Conservation (phyloP, 2,888 invertebrate genomes). For the Antheraea assamensis region DNA sequence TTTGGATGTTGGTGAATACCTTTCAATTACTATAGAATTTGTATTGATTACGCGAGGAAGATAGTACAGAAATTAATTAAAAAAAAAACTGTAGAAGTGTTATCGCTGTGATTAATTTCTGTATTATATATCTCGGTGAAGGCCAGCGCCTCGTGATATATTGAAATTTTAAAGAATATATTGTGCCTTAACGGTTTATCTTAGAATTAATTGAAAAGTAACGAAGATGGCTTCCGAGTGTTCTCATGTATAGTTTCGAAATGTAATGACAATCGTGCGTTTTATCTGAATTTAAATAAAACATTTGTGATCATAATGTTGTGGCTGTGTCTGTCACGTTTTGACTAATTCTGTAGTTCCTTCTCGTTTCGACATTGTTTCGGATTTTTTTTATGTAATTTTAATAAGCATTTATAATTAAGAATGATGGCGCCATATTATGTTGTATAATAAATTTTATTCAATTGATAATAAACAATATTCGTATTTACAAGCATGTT, state of each 20-base stretch:
- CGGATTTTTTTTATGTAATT: conserved; percentile 28
- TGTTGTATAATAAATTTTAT: conserved; percentile 32
- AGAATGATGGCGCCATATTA: conserved; percentile 39
- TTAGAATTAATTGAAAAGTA: neutral
- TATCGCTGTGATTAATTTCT: neutral
- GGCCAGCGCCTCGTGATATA: neutral
- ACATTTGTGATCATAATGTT: neutral
- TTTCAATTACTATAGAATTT: neutral
- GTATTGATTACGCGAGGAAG: neutral
- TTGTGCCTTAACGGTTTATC: neutral
- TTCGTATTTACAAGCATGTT: conserved; percentile 16
- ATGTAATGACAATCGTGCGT: neutral
- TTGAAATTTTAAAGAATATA: neutral
- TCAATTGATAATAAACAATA: conserved; percentile 25
- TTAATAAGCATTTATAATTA: conserved; percentile 32
- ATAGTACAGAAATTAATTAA: neutral
- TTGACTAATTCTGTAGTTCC: conserved; percentile 31
- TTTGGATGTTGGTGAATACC: neutral
- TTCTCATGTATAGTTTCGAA: neutral
- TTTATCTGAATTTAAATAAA: neutral
- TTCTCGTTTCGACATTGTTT: conserved; percentile 26
- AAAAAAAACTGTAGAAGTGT: neutral
- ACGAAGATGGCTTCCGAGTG: neutral
- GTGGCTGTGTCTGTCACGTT: conserved; percentile 21
- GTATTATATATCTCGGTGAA: neutral